These are phyloP conservation scores for Lasioglossum albipes DNA, from an alignment of 1,140 invertebrate species.

Conservation along the genomic window DNA sequence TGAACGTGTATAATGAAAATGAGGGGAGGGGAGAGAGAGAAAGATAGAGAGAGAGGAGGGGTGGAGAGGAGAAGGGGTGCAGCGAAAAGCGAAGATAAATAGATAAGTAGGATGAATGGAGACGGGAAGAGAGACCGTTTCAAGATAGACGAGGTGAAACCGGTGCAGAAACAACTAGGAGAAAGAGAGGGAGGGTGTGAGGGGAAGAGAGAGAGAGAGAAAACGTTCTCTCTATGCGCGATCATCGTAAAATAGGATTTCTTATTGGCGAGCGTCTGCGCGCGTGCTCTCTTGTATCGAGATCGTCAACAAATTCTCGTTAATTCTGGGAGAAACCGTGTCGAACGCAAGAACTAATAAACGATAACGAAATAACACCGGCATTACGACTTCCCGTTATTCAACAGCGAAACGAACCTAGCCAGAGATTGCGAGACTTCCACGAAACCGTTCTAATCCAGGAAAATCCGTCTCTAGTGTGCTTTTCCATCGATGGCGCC, in stretches of 20 bases:
- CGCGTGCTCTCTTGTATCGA: conserved; percentile 12
- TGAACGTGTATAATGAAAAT: conserved; percentile 12
- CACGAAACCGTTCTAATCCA: not conserved
- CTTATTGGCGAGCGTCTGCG: conserved; percentile 3
- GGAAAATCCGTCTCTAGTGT: not conserved
- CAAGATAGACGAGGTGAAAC: not conserved
- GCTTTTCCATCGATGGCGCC: too few relatives aligned
- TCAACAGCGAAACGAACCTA: conserved; percentile 37
- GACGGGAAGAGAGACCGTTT: not conserved
- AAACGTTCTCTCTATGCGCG: not conserved
- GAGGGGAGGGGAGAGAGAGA: too few relatives aligned
- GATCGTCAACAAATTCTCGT: conserved; percentile 37
- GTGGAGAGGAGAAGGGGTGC: not conserved
- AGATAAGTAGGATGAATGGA: conserved; percentile 14
- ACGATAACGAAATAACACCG: conserved; percentile 55
- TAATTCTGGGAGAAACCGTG: conserved; percentile 31
- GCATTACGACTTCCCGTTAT: conserved; percentile 62
- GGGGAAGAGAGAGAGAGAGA: not conserved
- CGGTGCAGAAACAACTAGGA: not conserved
- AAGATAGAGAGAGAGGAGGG: not conserved
- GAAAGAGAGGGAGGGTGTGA: not conserved
- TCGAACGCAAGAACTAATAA: conserved; percentile 53
- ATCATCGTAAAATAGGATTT: conserved; percentile 35
- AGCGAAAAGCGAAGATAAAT: conserved; percentile 14
- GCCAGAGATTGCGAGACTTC: not conserved